Percentiles rank a stretch among this genome's conserved stretches.
Evolutionary conservation across 2,797 vertebrate species (phyloP).

Genomic region (Distichodus sexfasciatus): DNA sequence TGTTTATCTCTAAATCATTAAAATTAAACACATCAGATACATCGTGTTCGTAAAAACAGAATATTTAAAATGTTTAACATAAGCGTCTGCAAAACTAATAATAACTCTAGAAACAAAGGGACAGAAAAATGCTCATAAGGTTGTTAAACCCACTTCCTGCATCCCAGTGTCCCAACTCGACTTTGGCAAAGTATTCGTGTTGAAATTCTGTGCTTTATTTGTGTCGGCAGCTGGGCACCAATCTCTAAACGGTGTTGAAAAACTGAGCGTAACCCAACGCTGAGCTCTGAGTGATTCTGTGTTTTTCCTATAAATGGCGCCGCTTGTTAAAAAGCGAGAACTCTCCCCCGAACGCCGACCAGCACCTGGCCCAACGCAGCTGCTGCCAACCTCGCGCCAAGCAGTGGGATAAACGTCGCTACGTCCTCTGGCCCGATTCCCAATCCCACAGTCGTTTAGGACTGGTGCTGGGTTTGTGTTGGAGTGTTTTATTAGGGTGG

Average conservation of each 20-base stretch:
- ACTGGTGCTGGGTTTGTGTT: conserved; percentile 23
- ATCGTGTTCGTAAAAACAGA: too few relatives aligned
- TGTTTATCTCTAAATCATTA: too few relatives aligned
- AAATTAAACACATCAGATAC: too few relatives aligned
- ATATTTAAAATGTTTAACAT: too few relatives aligned
- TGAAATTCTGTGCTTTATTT: too few relatives aligned
- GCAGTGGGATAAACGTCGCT: conserved; percentile 63
- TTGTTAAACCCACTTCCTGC: not conserved
- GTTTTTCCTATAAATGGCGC: conserved; percentile 60
- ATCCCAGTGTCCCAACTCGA: conserved; percentile 9
- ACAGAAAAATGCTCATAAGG: too few relatives aligned
- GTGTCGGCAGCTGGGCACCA: conserved; percentile 27
- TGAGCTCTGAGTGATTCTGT: conserved; percentile 48
- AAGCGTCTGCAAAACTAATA: too few relatives aligned
- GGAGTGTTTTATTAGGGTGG: conserved; percentile 12
- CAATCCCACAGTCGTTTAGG: conserved; percentile 30
- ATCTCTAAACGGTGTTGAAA: conserved; percentile 28
- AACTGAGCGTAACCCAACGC: conserved; percentile 34
- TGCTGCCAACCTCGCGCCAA: conserved; percentile 62
- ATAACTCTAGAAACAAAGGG: too few relatives aligned
- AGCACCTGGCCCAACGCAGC: conserved; percentile 59
- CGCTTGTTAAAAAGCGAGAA: conserved; percentile 69
- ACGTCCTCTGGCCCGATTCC: conserved; percentile 36
- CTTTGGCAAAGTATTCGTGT: conserved; percentile 12
- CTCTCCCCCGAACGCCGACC: too few relatives aligned